phyloP scores from a whole-genome alignment of 2,888 invertebrate species.

The Tanypteryx hageni region DNA sequence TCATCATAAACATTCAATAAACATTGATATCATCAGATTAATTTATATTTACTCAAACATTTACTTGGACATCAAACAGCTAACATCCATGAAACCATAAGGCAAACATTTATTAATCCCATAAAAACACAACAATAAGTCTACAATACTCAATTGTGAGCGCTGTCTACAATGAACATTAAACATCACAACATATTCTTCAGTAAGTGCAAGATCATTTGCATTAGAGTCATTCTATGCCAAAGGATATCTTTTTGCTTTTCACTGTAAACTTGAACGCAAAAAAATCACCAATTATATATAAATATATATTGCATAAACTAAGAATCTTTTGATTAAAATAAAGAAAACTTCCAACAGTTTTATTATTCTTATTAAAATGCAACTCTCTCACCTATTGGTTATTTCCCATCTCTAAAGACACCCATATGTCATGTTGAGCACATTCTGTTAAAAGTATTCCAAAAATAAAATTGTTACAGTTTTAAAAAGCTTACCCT shows the following conservation, averaged over 20 bases:
- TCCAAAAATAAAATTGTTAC: slow-evolving; percentile 43
- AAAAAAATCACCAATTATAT: background rate
- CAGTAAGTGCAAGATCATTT: background rate
- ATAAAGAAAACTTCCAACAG: background rate
- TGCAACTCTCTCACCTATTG: background rate
- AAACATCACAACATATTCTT: background rate
- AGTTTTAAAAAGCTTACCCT: background rate
- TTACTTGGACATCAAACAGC: background rate
- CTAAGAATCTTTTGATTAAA: background rate
- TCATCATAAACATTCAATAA: background rate
- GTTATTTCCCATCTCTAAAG: background rate
- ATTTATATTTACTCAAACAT: background rate
- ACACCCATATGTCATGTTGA: background rate
- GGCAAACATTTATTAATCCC: background rate
- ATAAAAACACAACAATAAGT: background rate
- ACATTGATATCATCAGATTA: background rate
- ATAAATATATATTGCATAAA: background rate
- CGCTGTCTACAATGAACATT: background rate
- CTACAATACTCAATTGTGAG: background rate
- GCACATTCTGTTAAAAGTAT: slow-evolving; percentile 20
- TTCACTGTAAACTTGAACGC: background rate
- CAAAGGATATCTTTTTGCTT: background rate
- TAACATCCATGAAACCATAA: slow-evolving; percentile 6
- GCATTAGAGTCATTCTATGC: slow-evolving; percentile 37
- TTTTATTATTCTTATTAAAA: background rate